Conservation (phyloP, 1,140 invertebrate species). For the Maconellicoccus hirsutus region DNA sequence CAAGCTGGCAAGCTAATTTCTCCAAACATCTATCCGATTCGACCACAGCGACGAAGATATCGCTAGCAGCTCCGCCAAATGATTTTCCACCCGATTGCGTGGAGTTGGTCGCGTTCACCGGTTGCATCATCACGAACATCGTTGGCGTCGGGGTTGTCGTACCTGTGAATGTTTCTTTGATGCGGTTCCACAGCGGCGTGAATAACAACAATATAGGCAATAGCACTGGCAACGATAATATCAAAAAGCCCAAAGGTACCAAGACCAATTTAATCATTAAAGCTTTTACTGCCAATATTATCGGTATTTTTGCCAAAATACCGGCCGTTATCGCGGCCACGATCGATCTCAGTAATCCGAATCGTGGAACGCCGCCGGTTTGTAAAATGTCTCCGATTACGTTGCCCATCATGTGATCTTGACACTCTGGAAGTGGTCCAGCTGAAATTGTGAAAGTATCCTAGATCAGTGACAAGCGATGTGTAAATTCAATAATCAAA, state of each 20-base stretch:
- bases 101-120: slow-evolving; percentile 16
- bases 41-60: slow-evolving; percentile 14
- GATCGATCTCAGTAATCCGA: slow-evolving; percentile 25
- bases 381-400: slow-evolving; percentile 24
- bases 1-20: slow-evolving; percentile 28
- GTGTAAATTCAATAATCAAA: too few species aligned
- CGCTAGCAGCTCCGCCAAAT: slow-evolving; percentile 18
- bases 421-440: slow-evolving; percentile 16
- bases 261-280: slow-evolving; percentile 28
- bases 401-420: slow-evolving; percentile 16
- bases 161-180: slow-evolving; percentile 24
- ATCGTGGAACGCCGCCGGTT: slow-evolving; percentile 18
- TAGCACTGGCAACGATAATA: slow-evolving; percentile 25
- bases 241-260: slow-evolving; percentile 25
- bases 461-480: too few species aligned
- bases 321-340: slow-evolving; percentile 24
- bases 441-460: not conserved
- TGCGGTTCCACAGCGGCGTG: slow-evolving; percentile 24
- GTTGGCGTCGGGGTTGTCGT: slow-evolving; percentile 10
- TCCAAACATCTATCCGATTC: slow-evolving; percentile 28
- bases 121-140: slow-evolving; percentile 23
- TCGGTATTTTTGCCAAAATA: slow-evolving; percentile 28
- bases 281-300: slow-evolving; percentile 27
- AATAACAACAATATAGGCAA: slow-evolving; percentile 23
- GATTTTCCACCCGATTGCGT: slow-evolving; percentile 13